A percentile compares a stretch with the other conserved stretches of the same genome.
These are phyloP conservation scores for Clarias gariepinus DNA, from an alignment of 2,113 vertebrate genomes.

Conservation along the genomic window DNA sequence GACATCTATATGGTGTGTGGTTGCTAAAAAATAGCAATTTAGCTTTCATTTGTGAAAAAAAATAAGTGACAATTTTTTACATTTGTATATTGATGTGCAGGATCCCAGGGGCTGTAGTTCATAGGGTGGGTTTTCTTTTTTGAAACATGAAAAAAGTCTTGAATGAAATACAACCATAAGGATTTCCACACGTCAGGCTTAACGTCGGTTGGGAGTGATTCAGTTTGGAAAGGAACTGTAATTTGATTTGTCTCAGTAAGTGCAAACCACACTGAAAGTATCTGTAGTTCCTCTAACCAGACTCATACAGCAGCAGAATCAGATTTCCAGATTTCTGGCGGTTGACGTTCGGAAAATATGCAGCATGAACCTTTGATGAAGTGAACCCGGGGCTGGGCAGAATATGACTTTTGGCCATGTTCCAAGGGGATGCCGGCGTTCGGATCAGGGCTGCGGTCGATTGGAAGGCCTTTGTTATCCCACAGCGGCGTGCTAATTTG, in stretches of 20 bases:
- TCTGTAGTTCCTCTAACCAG: constrained; percentile 69
- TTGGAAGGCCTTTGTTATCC: constrained; percentile 60
- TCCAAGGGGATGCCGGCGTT: constrained; percentile 62
- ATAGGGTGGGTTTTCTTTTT: constrained; percentile 34
- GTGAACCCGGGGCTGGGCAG: constrained; percentile 48
- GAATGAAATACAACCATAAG: constrained; percentile 48
- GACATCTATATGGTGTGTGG: constrained; percentile 12
- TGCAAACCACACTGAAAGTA: constrained; percentile 70
- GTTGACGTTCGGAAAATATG: constrained; percentile 68
- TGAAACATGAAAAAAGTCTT: constrained; percentile 32
- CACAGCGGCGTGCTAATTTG: constrained; percentile 66
- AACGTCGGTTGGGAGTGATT: constrained; percentile 45
- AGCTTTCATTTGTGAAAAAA: neutral
- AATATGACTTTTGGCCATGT: constrained; percentile 49
- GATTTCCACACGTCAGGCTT: constrained; percentile 40
- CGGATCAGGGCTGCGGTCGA: constrained; percentile 57
- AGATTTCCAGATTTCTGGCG: constrained; percentile 76
- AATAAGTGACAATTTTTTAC: constrained; percentile 5
- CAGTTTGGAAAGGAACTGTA: constrained; percentile 51
- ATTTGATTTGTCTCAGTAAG: constrained; percentile 56
- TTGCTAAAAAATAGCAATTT: constrained; percentile 5
- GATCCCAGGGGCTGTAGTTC: constrained; percentile 5
- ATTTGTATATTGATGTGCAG: constrained; percentile 13
- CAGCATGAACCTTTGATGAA: constrained; percentile 68
- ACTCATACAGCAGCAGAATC: constrained; percentile 70